phyloP scores from a whole-genome alignment of 2,113 vertebrate genomes.

The Hydrochoerus hydrochaeris region DNA sequence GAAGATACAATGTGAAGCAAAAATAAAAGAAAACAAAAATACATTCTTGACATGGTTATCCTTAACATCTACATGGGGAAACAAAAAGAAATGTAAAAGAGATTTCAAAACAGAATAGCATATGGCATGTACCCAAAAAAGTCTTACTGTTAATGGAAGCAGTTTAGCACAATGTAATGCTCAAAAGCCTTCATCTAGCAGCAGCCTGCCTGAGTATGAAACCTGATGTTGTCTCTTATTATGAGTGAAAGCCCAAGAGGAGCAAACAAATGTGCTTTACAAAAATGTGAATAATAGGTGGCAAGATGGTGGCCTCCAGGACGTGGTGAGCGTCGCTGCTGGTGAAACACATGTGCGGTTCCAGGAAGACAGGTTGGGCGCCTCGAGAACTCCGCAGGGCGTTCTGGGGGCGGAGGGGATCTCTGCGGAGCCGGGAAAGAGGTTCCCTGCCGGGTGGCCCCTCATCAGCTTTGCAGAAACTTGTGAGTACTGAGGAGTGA shows the following conservation, averaged over 20 bases:
- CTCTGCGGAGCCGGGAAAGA: not conserved
- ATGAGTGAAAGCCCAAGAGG: not conserved
- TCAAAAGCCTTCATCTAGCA: not conserved
- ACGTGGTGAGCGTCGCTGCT: accelerated
- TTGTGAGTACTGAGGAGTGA: not conserved
- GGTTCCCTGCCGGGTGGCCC: not conserved
- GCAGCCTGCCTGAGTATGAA: not conserved
- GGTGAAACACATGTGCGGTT: accelerated
- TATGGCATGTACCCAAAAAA: not conserved
- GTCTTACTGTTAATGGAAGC: not conserved
- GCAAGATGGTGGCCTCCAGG: conserved; percentile 40
- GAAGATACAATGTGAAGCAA: not conserved
- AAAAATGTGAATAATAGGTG: conserved; percentile 6
- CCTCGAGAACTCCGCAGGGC: not conserved
- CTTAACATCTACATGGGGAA: not conserved
- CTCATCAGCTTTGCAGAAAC: not conserved
- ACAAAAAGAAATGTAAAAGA: not conserved
- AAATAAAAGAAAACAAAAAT: not conserved
- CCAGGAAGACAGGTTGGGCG: accelerated
- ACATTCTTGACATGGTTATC: not conserved
- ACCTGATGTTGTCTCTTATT: not conserved
- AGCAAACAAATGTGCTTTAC: not conserved
- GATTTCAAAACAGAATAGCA: not conserved
- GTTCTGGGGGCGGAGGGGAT: not conserved
- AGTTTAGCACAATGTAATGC: not conserved